Evolutionary conservation across 2,888 invertebrate species (phyloP).

Genomic region (Masnerella sp.): DNA sequence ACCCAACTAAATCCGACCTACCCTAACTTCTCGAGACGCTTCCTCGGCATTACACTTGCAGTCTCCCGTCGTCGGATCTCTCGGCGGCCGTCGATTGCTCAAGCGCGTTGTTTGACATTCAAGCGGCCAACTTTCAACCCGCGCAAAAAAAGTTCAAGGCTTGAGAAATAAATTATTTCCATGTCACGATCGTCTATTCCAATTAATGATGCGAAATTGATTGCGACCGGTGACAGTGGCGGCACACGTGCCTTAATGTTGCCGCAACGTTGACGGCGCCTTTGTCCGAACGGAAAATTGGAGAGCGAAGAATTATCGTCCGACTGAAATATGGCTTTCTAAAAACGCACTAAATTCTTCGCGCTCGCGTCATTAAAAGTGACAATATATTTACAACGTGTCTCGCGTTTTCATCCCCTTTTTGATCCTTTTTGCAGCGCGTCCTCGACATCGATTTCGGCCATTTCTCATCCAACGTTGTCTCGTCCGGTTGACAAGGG

Average conservation of each 20-base stretch:
- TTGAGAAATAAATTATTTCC: conserved; percentile 10
- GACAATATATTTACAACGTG: conserved; percentile 54
- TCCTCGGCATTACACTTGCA: conserved; percentile 37
- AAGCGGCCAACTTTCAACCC: conserved; percentile 5
- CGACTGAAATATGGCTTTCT: conserved; percentile 46
- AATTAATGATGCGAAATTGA: conserved; percentile 19
- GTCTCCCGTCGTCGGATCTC: conserved; percentile 16
- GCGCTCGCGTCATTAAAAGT: conserved; percentile 49
- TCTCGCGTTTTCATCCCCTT: conserved; percentile 16
- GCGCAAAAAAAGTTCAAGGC: conserved; percentile 23
- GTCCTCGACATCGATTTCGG: conserved; percentile 32
- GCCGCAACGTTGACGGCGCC: background rate
- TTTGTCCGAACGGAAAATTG: conserved; percentile 33
- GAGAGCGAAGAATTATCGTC: conserved; percentile 23
- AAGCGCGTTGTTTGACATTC: conserved; percentile 25
- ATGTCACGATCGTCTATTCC: conserved; percentile 3
- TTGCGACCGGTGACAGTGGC: background rate
- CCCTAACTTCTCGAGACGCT: conserved; percentile 44
- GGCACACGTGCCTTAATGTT: background rate
- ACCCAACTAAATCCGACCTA: conserved; percentile 47
- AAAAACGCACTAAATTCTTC: conserved; percentile 56
- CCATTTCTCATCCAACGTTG: conserved; percentile 49
- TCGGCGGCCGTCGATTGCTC: conserved; percentile 24
- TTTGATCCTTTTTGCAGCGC: conserved; percentile 14
- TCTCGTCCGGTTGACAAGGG: conserved; percentile 42